Evolutionary conservation across 2,797 vertebrate species (phyloP).

Genomic region (Jordanella pulchra): DNA sequence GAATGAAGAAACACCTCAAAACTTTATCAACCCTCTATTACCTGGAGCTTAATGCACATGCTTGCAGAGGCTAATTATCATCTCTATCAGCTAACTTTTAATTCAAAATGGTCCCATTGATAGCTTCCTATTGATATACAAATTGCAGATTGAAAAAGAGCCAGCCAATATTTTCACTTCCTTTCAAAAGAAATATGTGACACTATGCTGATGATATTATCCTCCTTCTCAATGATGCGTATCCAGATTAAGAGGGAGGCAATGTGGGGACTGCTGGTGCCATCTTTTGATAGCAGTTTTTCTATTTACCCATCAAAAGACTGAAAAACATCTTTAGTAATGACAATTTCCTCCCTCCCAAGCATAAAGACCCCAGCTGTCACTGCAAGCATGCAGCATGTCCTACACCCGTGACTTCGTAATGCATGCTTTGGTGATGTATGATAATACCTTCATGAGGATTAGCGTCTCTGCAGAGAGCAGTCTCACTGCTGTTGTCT

Average conservation of each 20-base stretch:
- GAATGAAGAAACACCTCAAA: slow-evolving; percentile 22
- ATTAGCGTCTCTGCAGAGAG: slow-evolving; percentile 66
- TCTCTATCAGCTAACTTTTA: slow-evolving; percentile 56
- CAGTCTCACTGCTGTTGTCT: slow-evolving; percentile 50
- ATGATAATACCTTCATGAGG: slow-evolving; percentile 70
- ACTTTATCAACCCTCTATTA: slow-evolving; percentile 49
- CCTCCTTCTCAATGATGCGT: slow-evolving; percentile 64
- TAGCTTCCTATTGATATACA: slow-evolving; percentile 68
- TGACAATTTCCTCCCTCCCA: slow-evolving; percentile 67
- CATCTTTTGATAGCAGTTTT: slow-evolving; percentile 65
- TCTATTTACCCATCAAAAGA: slow-evolving; percentile 73
- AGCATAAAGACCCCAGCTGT: slow-evolving; percentile 69
- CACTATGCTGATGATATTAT: slow-evolving; percentile 67
- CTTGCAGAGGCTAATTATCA: slow-evolving; percentile 64
- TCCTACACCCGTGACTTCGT: slow-evolving; percentile 56
- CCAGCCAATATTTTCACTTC: slow-evolving; percentile 48
- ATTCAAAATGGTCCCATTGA: slow-evolving; percentile 56
- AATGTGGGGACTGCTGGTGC: slow-evolving; percentile 56
- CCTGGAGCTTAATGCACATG: slow-evolving; percentile 51
- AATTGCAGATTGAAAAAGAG: slow-evolving; percentile 60
- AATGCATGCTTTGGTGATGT: slow-evolving; percentile 60
- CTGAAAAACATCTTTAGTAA: slow-evolving; percentile 65
- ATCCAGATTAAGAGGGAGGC: slow-evolving; percentile 69
- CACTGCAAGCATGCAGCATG: slow-evolving; percentile 33
- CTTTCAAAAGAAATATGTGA: slow-evolving; percentile 39